phyloP scores from a whole-genome alignment of 1,140 invertebrate genomes.

The Samia ricini region DNA sequence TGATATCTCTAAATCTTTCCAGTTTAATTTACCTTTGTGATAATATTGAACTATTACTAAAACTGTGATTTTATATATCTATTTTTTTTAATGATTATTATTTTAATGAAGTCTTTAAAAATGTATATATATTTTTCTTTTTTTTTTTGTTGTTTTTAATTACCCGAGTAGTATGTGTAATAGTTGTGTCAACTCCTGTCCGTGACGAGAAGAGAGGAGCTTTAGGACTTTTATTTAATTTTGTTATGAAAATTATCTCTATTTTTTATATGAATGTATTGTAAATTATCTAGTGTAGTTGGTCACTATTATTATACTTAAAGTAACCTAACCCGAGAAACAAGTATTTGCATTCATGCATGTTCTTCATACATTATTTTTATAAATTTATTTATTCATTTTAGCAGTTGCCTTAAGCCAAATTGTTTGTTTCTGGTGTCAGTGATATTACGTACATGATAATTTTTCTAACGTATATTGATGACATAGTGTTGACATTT shows the following conservation, averaged over 20 bases:
- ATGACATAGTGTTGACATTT: no score
- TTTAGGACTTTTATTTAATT: not conserved
- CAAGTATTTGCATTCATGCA: no score
- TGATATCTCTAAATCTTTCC: not conserved
- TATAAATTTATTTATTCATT: no score
- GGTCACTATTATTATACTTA: not conserved
- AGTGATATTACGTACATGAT: no score
- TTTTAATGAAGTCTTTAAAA: not conserved
- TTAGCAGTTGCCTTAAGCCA: no score
- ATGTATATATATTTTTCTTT: not conserved
- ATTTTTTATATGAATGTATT: constrained; percentile 2
- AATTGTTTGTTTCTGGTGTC: no score
- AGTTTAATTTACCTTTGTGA: constrained; percentile 8
- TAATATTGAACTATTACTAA: constrained; percentile 11
- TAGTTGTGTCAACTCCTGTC: not conserved
- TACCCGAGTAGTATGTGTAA: not conserved
- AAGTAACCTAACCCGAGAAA: not conserved
- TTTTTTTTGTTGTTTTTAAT: not conserved
- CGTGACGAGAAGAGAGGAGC: not conserved
- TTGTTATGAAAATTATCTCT: not conserved
- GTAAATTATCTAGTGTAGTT: not conserved
- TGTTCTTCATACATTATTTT: no score
- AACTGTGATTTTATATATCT: constrained; percentile 11
- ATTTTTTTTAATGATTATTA: constrained; percentile 5
- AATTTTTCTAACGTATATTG: no score